Percentiles rank a stretch among this genome's conserved stretches.
These are phyloP conservation scores for Dromius quadrimaculatus DNA, from an alignment of 2,888 invertebrate species.

Conservation along the genomic window DNA sequence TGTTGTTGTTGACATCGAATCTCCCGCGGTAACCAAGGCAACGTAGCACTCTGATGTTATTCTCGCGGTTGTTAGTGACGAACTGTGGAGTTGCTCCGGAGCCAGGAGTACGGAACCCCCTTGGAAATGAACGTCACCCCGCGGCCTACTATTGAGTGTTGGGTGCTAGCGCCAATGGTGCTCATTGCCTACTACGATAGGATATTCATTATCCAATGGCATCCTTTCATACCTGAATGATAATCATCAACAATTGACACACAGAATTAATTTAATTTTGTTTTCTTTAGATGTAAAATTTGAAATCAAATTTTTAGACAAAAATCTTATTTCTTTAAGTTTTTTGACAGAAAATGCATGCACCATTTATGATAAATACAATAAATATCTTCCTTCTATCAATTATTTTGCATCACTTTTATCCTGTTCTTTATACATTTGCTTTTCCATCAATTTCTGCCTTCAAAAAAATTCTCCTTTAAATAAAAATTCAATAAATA, in stretches of 20 bases:
- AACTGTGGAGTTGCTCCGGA: constrained; percentile 4
- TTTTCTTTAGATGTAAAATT: no score
- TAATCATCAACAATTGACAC: constrained; percentile 20
- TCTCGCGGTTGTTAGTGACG: constrained; percentile 21
- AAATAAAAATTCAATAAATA: no score
- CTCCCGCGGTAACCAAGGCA: constrained; percentile 19
- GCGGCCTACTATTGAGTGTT: constrained; percentile 14
- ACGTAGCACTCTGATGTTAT: constrained; percentile 27
- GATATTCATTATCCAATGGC: constrained; percentile 56
- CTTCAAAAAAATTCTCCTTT: no score
- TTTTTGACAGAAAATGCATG: no score
- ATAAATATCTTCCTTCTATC: no score
- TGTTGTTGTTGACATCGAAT: background rate
- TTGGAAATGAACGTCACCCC: constrained; percentile 27
- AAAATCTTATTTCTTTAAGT: no score
- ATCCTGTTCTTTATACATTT: no score
- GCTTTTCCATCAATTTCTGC: no score
- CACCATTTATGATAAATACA: no score
- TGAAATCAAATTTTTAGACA: no score
- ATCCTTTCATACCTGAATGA: constrained; percentile 53
- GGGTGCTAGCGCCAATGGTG: constrained; percentile 57
- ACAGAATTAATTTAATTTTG: constrained; percentile 20
- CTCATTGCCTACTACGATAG: constrained; percentile 57
- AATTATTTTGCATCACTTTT: no score
- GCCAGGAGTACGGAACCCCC: constrained; percentile 33